Conservation (phyloP, 2,888 invertebrate species). For the Dyspetes luteomarginatus region DNA sequence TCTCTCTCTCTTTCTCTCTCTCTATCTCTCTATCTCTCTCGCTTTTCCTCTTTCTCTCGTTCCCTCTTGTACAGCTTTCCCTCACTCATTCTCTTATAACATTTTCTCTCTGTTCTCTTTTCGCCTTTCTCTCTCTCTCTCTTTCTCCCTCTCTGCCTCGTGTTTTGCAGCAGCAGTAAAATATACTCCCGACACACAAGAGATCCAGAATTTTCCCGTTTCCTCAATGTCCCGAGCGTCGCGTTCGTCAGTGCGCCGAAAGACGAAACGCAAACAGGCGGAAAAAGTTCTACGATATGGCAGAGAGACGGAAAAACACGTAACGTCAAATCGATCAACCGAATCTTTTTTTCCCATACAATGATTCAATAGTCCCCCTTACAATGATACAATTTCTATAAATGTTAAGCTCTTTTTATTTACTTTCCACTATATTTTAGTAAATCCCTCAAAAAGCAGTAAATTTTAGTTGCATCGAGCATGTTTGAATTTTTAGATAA, state of each 20-base stretch:
- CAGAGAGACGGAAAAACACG: conserved; percentile 23
- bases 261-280: conserved; percentile 57
- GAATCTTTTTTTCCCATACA: too few species aligned
- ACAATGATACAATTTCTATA: too few species aligned
- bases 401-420: too few species aligned
- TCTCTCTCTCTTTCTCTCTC: conserved; percentile 40
- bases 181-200: conserved; percentile 51
- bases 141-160: conserved; percentile 29
- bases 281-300: conserved; percentile 59
- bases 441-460: too few species aligned
- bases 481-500: too few species aligned
- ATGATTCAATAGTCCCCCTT: too few species aligned
- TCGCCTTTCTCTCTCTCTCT: neutral
- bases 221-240: conserved; percentile 29
- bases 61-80: too few species aligned
- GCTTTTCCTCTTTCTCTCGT: conserved; percentile 32
- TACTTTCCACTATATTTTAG: too few species aligned
- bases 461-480: too few species aligned
- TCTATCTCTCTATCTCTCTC: neutral
- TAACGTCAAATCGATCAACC: conserved; percentile 62
- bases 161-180: conserved; percentile 14
- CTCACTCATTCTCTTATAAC: conserved; percentile 49
- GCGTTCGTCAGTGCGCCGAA: conserved; percentile 46
- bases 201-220: conserved; percentile 46
- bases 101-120: conserved; percentile 41